Percentiles rank a stretch among this genome's conserved stretches.
phyloP scores from a whole-genome alignment of 2,888 invertebrate genomes.

The Lepetodrilus schrolli region DNA sequence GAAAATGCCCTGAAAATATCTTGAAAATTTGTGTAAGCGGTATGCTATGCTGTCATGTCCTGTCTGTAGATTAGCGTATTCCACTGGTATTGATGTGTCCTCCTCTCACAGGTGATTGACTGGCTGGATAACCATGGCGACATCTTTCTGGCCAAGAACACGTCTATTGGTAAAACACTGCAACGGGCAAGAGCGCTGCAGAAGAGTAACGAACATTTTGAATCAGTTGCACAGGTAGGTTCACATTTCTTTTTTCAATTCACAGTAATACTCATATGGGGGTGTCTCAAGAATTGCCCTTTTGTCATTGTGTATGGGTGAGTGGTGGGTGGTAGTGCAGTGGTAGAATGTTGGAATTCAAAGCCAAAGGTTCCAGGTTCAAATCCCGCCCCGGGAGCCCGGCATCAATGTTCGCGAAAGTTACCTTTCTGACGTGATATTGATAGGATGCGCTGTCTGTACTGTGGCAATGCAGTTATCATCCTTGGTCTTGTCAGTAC shows the following conservation, averaged over 20 bases:
- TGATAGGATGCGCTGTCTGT: too few species aligned
- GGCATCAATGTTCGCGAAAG: too few species aligned
- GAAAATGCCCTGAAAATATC: too few species aligned
- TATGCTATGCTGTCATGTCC: too few species aligned
- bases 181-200: slow-evolving; percentile 96
- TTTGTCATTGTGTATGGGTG: background rate
- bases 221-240: slow-evolving; percentile 95
- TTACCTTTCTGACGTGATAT: too few species aligned
- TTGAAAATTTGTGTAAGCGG: too few species aligned
- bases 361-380: too few species aligned
- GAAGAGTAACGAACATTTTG: slow-evolving; percentile 98
- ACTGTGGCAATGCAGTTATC: too few species aligned
- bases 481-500: too few species aligned
- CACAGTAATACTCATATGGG: background rate
- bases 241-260: background rate
- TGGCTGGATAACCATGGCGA: slow-evolving; percentile 98
- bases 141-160: slow-evolving; percentile 95
- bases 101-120: slow-evolving; percentile 85
- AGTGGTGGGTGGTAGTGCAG: background rate
- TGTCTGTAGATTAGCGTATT: too few species aligned
- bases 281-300: background rate
- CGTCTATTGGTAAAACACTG: slow-evolving; percentile 95
- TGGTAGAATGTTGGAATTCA: background rate
- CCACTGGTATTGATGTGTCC: too few species aligned
- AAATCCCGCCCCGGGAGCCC: too few species aligned